phyloP scores from a whole-genome alignment of 2,113 vertebrate species.

The Daboia siamensis region DNA sequence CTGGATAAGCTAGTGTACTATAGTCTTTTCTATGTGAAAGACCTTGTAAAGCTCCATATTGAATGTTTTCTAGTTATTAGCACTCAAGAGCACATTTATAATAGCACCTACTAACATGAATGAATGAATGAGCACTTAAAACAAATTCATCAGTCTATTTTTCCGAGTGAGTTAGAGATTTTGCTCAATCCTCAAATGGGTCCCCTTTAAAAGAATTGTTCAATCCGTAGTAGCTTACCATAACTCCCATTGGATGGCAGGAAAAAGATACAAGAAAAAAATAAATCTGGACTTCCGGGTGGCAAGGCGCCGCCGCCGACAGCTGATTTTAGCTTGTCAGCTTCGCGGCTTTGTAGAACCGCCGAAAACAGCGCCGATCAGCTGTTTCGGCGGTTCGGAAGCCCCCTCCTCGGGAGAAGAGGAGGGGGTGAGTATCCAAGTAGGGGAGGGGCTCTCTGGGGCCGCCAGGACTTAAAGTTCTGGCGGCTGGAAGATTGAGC shows the following conservation, averaged over 20 bases:
- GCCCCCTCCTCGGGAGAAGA: no score
- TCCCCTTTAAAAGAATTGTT: slow-evolving; percentile 9
- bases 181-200: not conserved
- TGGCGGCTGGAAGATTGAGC: no score
- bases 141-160: not conserved
- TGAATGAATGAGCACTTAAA: not conserved
- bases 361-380: no score
- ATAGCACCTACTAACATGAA: not conserved
- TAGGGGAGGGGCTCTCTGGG: no score
- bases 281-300: no score
- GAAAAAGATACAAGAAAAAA: not conserved
- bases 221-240: not conserved
- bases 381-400: no score
- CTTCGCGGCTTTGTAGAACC: no score
- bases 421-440: no score
- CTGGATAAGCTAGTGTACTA: not conserved
- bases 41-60: not conserved
- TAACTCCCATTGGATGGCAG: not conserved
- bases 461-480: no score
- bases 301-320: no score
- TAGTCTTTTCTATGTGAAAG: not conserved
- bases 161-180: not conserved
- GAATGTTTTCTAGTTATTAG: not conserved
- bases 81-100: not conserved
- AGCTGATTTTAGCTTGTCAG: no score